Evolutionary conservation across 2,113 vertebrate species (phyloP), one percentile per base, ranked within the genome.

Genomic region (Girardinichthys multiradiatus): DNA sequence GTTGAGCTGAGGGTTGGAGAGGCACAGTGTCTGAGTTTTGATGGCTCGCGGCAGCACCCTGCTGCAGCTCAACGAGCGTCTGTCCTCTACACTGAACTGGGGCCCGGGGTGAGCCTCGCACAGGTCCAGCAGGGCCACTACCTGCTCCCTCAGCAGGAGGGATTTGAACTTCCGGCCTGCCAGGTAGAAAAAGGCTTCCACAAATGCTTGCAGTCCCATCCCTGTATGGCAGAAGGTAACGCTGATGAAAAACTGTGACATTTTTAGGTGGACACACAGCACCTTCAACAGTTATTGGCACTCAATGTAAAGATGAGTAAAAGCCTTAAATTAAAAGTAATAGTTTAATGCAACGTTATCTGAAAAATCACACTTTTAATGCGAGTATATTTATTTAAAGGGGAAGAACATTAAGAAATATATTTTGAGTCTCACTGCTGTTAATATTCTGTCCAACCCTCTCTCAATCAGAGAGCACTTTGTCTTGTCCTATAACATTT

Each of bases 141-240:
- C 95, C 87, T 97, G 96, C 79, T 97, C 92, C 1, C 92, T 94
- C 9, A 96, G 93, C 0, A 86, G 79, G 74, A 91, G 81, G 0
- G 91, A 92, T 87, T 97, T 98, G 93, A 95, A 99, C 68, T 95
- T 95, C 68, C 93, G 94, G 62, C 93, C 95, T 4, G 97, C 97
- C 93, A 99, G 84, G 83, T 93, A 93, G 74, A 97, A 96, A 87
- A 98, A 96, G 57, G 96, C 96, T 74, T 99, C 97, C 0, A 97
- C 88, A 3, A 99, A 99, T 0, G 97, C 97, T 63, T 98, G 97
- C 45, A 98, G 91, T 28, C 95, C 94, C 97, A 99, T 99, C 35
- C 97, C 97, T 99, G 72, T 11, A 78, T 64, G 58, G 35, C 9
- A 76, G 11, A 45, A 79, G 37, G 24, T 15, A 33, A 68, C 10